Evolutionary conservation across 2,113 vertebrate genomes (phyloP).

Genomic region (Planiliza haematocheilus): DNA sequence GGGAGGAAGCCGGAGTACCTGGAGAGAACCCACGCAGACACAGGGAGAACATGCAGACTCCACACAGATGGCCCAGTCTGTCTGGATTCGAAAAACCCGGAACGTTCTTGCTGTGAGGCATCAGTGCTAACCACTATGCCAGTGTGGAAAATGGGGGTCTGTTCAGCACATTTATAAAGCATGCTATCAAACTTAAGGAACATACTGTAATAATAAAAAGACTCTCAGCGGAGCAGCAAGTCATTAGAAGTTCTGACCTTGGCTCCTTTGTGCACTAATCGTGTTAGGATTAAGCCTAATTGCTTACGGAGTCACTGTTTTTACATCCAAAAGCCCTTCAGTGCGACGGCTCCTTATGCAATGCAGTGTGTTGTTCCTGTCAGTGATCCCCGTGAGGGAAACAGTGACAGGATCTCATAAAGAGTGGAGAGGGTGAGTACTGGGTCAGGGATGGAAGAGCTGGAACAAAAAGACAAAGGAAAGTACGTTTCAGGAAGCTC

Average conservation of each 20-base stretch:
- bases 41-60: no score
- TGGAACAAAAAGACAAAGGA: slow-evolving; percentile 52
- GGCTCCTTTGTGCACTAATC: slow-evolving; percentile 56
- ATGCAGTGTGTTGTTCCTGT: slow-evolving; percentile 3
- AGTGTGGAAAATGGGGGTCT: no score
- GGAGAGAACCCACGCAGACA: no score
- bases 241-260: slow-evolving; percentile 59
- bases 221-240: slow-evolving; percentile 9
- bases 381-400: slow-evolving; percentile 10
- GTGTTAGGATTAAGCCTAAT: slow-evolving; percentile 63
- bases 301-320: slow-evolving; percentile 45
- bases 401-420: slow-evolving; percentile 31
- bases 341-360: slow-evolving; percentile 16
- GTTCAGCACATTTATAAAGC: no score
- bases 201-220: slow-evolving; percentile 3
- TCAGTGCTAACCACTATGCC: no score
- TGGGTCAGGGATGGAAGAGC: slow-evolving; percentile 38
- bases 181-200: not conserved
- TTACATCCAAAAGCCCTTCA: slow-evolving; percentile 7
- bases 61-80: no score
- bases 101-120: no score
- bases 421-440: slow-evolving; percentile 12
- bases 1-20: no score
- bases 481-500: slow-evolving; percentile 47
- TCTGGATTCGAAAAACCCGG: no score